Base-by-base conservation (phyloP, 1,140 invertebrate genomes). In the Megalopta genalis region DNA sequence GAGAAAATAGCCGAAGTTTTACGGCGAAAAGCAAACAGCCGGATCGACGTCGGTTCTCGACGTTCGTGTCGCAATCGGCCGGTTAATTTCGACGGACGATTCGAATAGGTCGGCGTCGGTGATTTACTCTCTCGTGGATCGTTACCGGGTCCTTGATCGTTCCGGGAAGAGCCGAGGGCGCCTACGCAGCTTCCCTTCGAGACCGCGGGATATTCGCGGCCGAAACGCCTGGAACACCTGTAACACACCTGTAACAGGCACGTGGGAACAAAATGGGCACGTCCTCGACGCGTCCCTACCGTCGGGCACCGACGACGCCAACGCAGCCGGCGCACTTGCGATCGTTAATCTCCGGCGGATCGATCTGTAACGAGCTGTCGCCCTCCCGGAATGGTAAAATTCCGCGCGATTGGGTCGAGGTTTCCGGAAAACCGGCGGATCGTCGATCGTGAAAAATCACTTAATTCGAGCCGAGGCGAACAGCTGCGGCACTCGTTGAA, bases 281-380 rank as follows among this genome's bases (percentile, higher is more conserved):
- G 59, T 54, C 57, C 27, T 37, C 73, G 7, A 21, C 10, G 37
- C n/a, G 69, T n/a, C n/a, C n/a, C 21, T 85, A 25, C 62, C 74
- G 70, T 65, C 49, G 14, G 59, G 62, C 77, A 72, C 64, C 81
- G 85, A 79, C 86, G 83, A 86, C 70, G 83, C 80, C 88, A 86
- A 77, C 85, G 74, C 86, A 88, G 88, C 80, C 64, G 57, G 72
- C 80, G 68, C 86, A 87, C 85, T 84, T 83, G 88, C 69, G 84
- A 57, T 85, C 86, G 88, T 90, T 84, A 89, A 90, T 90, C 84
- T 82, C 80, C 60, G 59, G 21, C 32, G 72, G 21, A 49, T 59
- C 60, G 80, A 77, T 79, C 46, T n/a, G 46, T 77, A 66, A 63
- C 60, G 81, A 68, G 69, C 60, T 62, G 60, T 70, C 74, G 18